Percentiles rank a stretch among this genome's conserved stretches.
Evolutionary conservation across 2,888 invertebrate species (phyloP).

Genomic region (Oithona nana): DNA sequence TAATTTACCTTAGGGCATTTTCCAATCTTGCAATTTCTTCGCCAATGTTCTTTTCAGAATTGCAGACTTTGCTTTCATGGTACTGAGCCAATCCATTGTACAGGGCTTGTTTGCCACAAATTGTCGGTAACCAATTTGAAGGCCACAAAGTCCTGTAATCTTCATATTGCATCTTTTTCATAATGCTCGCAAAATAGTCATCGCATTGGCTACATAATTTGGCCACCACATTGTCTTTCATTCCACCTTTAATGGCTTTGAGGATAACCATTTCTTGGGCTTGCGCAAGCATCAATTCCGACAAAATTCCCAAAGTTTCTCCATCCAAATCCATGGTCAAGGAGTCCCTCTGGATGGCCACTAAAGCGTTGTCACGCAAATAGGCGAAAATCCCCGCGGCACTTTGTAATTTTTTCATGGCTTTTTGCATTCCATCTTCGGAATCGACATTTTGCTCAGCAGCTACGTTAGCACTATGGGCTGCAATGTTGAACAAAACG

Average conservation of each 20-base stretch:
- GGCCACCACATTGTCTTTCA: conserved; percentile 82
- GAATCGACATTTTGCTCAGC: conserved; percentile 61
- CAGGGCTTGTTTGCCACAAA: conserved; percentile 57
- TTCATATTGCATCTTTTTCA: conserved; percentile 69
- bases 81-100: conserved; percentile 74
- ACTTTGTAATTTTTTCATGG: conserved; percentile 42
- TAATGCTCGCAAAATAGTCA: conserved; percentile 77
- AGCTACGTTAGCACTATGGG: conserved; percentile 31
- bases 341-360: conserved; percentile 76
- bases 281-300: conserved; percentile 71
- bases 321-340: conserved; percentile 88
- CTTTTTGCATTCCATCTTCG: conserved; percentile 79
- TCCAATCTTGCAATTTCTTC: conserved; percentile 61
- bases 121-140: conserved; percentile 58
- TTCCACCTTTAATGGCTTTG: conserved; percentile 68
- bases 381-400: conserved; percentile 71
- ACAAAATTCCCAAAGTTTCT: conserved; percentile 58
- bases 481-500: conserved; percentile 86
- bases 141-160: conserved; percentile 66
- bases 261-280: conserved; percentile 92
- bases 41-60: conserved; percentile 54
- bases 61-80: conserved; percentile 66
- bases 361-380: conserved; percentile 46
- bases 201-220: conserved; percentile 80
- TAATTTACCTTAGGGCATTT: conserved; percentile 17